Conservation (phyloP, 2,888 invertebrate genomes). For the Melanchra persicariae region DNA sequence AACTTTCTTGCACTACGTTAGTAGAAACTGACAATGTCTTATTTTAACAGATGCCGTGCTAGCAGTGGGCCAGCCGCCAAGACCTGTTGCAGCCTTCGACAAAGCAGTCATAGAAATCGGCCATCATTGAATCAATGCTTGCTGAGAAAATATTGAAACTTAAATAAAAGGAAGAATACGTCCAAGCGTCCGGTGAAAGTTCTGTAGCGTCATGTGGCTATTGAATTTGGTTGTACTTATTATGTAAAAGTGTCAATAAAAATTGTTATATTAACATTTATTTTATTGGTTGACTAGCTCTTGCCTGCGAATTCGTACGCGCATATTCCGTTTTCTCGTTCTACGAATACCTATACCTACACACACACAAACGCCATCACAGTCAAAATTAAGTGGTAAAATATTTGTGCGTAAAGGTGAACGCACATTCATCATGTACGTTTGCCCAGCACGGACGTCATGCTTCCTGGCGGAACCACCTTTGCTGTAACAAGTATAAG, state of each 20-base stretch:
- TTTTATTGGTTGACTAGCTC: neutral
- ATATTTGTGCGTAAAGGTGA: too few species aligned
- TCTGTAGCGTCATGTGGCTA: slow-evolving; percentile 49
- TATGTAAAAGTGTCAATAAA: slow-evolving; percentile 68
- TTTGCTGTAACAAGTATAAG: too few species aligned
- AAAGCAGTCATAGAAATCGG: slow-evolving; percentile 84
- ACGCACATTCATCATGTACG: too few species aligned
- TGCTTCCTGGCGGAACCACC: too few species aligned
- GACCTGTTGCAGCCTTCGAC: slow-evolving; percentile 86
- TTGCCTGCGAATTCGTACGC: too few species aligned
- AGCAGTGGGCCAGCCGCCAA: slow-evolving; percentile 86
- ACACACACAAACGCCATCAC: too few species aligned
- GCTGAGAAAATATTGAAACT: slow-evolving; percentile 4
- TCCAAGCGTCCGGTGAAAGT: slow-evolving; percentile 55
- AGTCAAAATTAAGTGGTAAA: too few species aligned
- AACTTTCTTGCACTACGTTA: too few species aligned
- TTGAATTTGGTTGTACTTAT: slow-evolving; percentile 51
- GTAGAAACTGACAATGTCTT: slow-evolving; percentile 3
- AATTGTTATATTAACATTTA: slow-evolving; percentile 51
- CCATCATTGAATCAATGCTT: slow-evolving; percentile 39
- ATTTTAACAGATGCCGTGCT: slow-evolving; percentile 83
- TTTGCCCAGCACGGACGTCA: too few species aligned
- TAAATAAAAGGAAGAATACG: neutral
- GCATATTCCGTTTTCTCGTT: too few species aligned
- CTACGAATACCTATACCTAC: neutral